Conservation (phyloP, 2,888 invertebrate genomes). For the Drosophila bunnanda region DNA sequence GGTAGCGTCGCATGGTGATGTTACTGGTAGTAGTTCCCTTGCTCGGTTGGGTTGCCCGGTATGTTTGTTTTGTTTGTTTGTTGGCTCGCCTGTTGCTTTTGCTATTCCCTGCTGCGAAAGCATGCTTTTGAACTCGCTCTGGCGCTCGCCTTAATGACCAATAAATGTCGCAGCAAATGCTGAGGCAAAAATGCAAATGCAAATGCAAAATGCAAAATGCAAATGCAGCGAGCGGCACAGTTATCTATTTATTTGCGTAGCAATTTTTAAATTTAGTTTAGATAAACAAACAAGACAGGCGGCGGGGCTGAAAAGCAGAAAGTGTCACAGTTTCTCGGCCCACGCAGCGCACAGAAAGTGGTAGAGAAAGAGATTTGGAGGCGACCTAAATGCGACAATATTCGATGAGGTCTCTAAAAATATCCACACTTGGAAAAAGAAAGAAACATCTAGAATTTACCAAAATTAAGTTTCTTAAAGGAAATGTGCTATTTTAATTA, state of each 20-base stretch:
- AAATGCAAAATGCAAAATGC: constrained; percentile 7
- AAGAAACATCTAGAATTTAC: background rate
- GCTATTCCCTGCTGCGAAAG: constrained; percentile 10
- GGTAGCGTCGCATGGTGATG: constrained; percentile 23
- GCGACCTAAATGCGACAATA: constrained; percentile 34
- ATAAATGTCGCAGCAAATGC: constrained; percentile 54
- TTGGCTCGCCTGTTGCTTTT: constrained; percentile 23
- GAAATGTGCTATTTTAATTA: background rate
- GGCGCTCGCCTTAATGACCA: constrained; percentile 64
- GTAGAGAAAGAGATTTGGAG: constrained; percentile 14
- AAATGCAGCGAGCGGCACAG: constrained; percentile 30
- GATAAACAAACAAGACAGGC: constrained; percentile 40
- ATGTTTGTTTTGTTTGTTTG: constrained; percentile 41
- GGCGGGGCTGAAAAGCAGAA: constrained; percentile 7
- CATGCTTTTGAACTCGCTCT: constrained; percentile 26
- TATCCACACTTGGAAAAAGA: constrained; percentile 24
- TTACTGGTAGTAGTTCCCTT: constrained; percentile 7
- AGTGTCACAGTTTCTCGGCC: constrained; percentile 35
- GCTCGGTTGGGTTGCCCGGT: constrained; percentile 28
- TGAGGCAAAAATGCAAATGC: constrained; percentile 16
- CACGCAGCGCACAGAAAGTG: constrained; percentile 28
- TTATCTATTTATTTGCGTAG: constrained; percentile 42
- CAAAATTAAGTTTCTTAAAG: background rate
- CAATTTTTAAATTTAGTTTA: constrained; percentile 46
- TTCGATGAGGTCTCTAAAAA: constrained; percentile 29